A percentile compares a stretch with the other conserved stretches of the same genome.
Evolutionary conservation across 2,888 invertebrate species (phyloP).

Genomic region (Mythimna pallens): DNA sequence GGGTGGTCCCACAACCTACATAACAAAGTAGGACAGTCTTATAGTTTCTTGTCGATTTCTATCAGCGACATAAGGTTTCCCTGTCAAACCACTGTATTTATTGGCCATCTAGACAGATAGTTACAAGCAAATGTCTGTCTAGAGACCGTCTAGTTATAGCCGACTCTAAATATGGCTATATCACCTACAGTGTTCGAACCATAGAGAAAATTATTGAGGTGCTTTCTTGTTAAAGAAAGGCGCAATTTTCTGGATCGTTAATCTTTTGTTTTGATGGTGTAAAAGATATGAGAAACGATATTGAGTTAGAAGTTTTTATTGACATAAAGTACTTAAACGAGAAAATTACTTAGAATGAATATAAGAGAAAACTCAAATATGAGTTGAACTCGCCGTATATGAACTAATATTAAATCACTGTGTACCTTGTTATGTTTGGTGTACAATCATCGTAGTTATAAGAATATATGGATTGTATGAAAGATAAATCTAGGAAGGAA

Average conservation of each 20-base stretch:
- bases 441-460: not conserved
- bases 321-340: not conserved
- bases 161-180: constrained; percentile 37
- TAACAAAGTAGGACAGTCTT: constrained; percentile 26
- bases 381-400: not conserved
- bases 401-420: not conserved
- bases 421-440: not conserved
- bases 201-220: constrained; percentile 32
- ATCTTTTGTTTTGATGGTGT: constrained; percentile 13
- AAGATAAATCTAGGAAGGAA: not conserved
- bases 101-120: constrained; percentile 33
- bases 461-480: not conserved
- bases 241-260: constrained; percentile 26
- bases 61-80: constrained; percentile 47
- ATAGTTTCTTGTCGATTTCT: constrained; percentile 43
- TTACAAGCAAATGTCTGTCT: constrained; percentile 38
- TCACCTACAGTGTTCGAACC: not conserved
- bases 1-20: constrained; percentile 49
- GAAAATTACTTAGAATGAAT: not conserved
- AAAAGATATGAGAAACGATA: not conserved
- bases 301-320: not conserved
- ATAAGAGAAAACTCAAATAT: not conserved
- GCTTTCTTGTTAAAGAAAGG: constrained; percentile 33
- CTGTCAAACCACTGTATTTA: constrained; percentile 58
- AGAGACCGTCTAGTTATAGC: constrained; percentile 3